A percentile compares a stretch with the other conserved stretches of the same genome.
phyloP scores from a whole-genome alignment of 1,140 invertebrate species.

The Paraescarpia echinospica region DNA sequence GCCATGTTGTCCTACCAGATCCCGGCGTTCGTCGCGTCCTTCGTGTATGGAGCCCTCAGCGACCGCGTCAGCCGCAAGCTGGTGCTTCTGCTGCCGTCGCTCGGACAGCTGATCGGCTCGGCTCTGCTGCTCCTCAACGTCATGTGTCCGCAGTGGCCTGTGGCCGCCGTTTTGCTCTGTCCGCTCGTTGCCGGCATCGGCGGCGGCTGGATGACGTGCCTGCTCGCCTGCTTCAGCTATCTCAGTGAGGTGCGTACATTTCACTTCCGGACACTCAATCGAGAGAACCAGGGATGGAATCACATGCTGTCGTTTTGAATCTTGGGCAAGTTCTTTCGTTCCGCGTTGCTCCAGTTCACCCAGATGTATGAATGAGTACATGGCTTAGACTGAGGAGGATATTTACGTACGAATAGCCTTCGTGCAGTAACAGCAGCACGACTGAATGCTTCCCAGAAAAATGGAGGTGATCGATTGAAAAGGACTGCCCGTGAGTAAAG shows the following conservation, averaged over 20 bases:
- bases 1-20: not conserved
- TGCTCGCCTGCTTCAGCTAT: conserved; percentile 14
- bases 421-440: no score
- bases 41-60: not conserved
- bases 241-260: not conserved
- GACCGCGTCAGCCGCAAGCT: conserved; percentile 9
- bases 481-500: no score
- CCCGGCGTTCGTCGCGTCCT: not conserved
- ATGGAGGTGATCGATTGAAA: no score
- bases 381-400: no score
- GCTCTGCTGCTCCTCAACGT: not conserved
- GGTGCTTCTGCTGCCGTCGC: not conserved
- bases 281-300: no score
- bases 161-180: not conserved
- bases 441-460: no score
- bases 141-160: not conserved
- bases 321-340: no score
- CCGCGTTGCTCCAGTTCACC: no score
- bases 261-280: not conserved
- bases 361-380: no score
- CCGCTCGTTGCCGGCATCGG: not conserved
- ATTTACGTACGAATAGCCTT: no score
- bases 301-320: no score
- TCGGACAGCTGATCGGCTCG: not conserved
- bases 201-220: conserved; percentile 7